Evolutionary conservation across 2,113 vertebrate genomes (phyloP).

Genomic region (Synodontis membranacea): DNA sequence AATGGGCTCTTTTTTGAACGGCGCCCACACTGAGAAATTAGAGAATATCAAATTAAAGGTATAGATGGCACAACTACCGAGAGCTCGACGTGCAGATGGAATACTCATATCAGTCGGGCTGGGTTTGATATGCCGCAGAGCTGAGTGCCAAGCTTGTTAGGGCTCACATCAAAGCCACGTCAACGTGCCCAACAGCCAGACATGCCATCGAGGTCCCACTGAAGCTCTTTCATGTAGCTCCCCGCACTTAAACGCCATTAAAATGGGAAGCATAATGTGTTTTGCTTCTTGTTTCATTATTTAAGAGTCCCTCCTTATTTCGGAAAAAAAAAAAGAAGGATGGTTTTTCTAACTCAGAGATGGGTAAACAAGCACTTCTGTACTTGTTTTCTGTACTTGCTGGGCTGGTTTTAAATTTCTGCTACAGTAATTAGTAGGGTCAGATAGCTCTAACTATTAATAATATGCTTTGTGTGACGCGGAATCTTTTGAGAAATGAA

Average conservation of each 20-base stretch:
- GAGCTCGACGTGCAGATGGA: constrained; percentile 60
- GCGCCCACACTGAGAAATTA: constrained; percentile 66
- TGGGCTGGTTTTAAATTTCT: constrained; percentile 26
- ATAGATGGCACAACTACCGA: constrained; percentile 67
- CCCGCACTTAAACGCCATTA: constrained; percentile 70
- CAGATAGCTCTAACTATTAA: constrained; percentile 61
- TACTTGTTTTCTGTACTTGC: constrained; percentile 45
- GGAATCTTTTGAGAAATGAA: not conserved
- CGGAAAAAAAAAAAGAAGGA: constrained; percentile 26
- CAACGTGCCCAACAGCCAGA: constrained; percentile 69
- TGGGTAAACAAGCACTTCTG: constrained; percentile 67
- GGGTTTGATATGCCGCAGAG: constrained; percentile 58
- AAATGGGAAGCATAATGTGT: constrained; percentile 67
- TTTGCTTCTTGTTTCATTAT: constrained; percentile 70
- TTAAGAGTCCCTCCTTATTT: constrained; percentile 60
- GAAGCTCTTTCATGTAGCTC: constrained; percentile 63
- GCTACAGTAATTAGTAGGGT: constrained; percentile 65
- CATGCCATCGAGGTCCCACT: constrained; percentile 70
- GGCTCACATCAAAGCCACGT: constrained; percentile 72
- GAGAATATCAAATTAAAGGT: constrained; percentile 78
- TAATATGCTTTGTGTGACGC: constrained; percentile 44
- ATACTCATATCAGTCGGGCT: constrained; percentile 66
- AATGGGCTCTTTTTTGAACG: constrained; percentile 68
- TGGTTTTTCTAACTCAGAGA: constrained; percentile 62
- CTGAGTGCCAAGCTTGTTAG: constrained; percentile 70